Evolutionary conservation across 2,888 invertebrate species (phyloP), one percentile per base, ranked within the genome.

Genomic region (Anticlea derivata): DNA sequence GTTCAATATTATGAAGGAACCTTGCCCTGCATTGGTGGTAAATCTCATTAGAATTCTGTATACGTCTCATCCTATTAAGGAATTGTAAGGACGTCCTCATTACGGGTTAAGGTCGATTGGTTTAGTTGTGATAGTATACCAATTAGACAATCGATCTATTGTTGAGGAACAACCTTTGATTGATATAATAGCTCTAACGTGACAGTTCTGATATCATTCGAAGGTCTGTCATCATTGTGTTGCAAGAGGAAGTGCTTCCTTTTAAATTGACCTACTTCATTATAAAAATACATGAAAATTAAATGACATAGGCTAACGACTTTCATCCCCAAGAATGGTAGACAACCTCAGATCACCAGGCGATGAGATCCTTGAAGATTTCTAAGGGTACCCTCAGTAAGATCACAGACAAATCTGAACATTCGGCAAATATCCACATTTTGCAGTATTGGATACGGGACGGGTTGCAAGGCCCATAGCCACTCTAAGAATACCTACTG

Each of bases 101-200:
- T 62, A 40, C 27, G 67, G 80, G 81, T 80, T 71, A 78, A 81
- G 81, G 82, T 65, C 74, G 61, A 56, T 60, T 48, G 58, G 51
- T 58, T 55, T 58, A 57, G 40, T 58, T 56, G 48, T 56, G 58
- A 52, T 56, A 52, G 43, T 24, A 53, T 27, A 40, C 29, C 46
- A 43, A 57, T 59, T 51, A 55, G 35, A 50, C 44, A 52, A 49
- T 51, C 37, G 46, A 13, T 44, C 50, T 54, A 52, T 57, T 61
- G 50, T 55, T 52, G 34, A 44, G 10, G 17, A 37, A 11, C 46
- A 37, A 11, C 46, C 47, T 50, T 50, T 31, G 26, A 31, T 45
- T 39, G 33, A 40, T 37, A 11, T 49, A 37, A 37, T 41, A 27
- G 48, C 27, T 39, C 11, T 13, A 41, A 29, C 43, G 33, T 38